phyloP scores from a whole-genome alignment of 2,888 invertebrate species.

The Hedychridium roseum region DNA sequence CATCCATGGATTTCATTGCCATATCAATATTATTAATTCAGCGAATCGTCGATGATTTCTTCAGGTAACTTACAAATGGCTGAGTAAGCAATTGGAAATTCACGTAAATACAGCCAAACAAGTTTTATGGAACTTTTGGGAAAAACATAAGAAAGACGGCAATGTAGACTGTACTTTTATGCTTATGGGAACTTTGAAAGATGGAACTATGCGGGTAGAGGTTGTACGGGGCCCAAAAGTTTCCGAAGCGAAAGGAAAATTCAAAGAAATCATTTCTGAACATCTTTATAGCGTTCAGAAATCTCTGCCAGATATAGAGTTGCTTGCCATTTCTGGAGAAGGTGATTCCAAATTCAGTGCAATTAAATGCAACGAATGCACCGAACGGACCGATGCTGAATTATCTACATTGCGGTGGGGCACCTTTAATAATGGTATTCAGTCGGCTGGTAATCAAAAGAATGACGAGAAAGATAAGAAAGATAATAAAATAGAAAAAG shows the following conservation, averaged over 20 bases:
- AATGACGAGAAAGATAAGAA: too few relatives aligned
- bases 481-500: slow-evolving; percentile 11
- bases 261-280: slow-evolving; percentile 54
- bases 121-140: slow-evolving; percentile 55
- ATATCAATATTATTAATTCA: not conserved
- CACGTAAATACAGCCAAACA: slow-evolving; percentile 64
- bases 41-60: slow-evolving; percentile 3
- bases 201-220: slow-evolving; percentile 53
- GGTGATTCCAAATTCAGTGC: slow-evolving; percentile 52
- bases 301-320: slow-evolving; percentile 44
- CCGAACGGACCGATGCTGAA: slow-evolving; percentile 38
- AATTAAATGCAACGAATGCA: slow-evolving; percentile 44
- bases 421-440: slow-evolving; percentile 1
- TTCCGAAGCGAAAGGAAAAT: slow-evolving; percentile 49
- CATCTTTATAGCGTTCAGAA: slow-evolving; percentile 64
- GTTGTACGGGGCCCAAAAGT: slow-evolving; percentile 58
- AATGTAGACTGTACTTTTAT: slow-evolving; percentile 53
- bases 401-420: slow-evolving; percentile 43
- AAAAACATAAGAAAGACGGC: slow-evolving; percentile 39
- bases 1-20: not conserved
- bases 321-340: slow-evolving; percentile 44
- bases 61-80: slow-evolving; percentile 65
- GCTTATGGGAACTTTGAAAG: slow-evolving; percentile 53
- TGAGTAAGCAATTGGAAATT: slow-evolving; percentile 61
- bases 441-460: not conserved